Percentiles rank a stretch among this genome's conserved stretches.
phyloP scores from a whole-genome alignment of 2,113 vertebrate species.

The Sander vitreus region DNA sequence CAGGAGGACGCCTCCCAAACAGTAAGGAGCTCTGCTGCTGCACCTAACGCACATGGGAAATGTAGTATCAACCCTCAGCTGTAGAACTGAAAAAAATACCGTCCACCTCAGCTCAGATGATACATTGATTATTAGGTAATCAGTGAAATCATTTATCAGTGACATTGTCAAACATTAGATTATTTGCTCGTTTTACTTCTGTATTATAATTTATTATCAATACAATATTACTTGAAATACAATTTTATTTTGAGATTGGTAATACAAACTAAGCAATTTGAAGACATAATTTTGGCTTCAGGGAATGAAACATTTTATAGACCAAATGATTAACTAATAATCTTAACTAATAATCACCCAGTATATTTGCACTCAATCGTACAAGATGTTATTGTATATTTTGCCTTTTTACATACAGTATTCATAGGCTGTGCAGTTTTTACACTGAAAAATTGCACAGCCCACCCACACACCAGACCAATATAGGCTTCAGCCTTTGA shows the following conservation, averaged over 20 bases:
- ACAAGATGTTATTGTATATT: too few species aligned
- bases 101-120: not conserved
- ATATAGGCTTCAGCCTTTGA: too few species aligned
- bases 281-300: not conserved
- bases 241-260: not conserved
- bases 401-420: too few species aligned
- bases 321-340: too few species aligned
- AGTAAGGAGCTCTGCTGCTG: conserved; percentile 63
- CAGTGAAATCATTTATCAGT: not conserved
- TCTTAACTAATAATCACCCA: too few species aligned
- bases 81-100: not conserved
- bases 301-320: not conserved
- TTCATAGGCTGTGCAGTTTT: too few species aligned
- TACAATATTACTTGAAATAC: not conserved
- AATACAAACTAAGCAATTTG: not conserved
- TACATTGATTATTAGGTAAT: not conserved
- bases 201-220: not conserved
- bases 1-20: conserved; percentile 68
- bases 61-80: not conserved
- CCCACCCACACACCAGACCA: too few species aligned
- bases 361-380: too few species aligned
- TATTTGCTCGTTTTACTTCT: not conserved
- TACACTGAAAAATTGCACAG: too few species aligned
- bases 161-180: not conserved
- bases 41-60: not conserved